Evolutionary conservation across 2,797 vertebrate genomes (phyloP).

Genomic region (Novumbra hubbsi): DNA sequence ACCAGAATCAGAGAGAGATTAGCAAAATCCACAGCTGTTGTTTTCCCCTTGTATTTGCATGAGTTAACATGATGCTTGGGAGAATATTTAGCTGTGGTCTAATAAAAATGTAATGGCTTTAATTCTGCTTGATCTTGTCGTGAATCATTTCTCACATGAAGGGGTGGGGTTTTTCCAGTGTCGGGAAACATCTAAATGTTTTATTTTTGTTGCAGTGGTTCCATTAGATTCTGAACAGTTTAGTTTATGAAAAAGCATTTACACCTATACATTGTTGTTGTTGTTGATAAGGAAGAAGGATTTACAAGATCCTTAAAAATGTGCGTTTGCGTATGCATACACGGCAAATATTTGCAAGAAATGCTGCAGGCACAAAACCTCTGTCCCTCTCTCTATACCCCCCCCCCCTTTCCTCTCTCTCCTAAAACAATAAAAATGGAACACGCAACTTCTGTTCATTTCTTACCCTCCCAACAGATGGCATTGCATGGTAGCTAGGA

Average conservation of each 20-base stretch:
- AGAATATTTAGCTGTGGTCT: constrained; percentile 15
- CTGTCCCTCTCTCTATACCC: background rate
- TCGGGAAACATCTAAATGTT: background rate
- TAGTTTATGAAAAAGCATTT: background rate
- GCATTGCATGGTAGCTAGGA: background rate
- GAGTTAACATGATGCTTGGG: constrained; percentile 19
- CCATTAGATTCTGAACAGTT: background rate
- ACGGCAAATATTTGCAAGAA: constrained; percentile 5
- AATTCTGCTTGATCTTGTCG: constrained; percentile 10
- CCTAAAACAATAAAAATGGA: background rate
- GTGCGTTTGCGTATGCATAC: background rate
- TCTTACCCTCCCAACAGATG: background rate
- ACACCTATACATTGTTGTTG: background rate
- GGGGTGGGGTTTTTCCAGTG: background rate
- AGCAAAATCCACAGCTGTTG: constrained; percentile 32
- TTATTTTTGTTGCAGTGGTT: background rate
- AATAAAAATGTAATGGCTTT: constrained; percentile 16
- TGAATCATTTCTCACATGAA: background rate
- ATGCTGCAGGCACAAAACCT: constrained; percentile 4
- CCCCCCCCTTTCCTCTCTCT: background rate
- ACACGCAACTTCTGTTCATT: background rate
- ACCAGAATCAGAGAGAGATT: background rate
- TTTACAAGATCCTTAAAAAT: background rate
- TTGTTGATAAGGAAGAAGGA: background rate
- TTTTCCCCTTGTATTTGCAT: constrained; percentile 32